Percentiles rank a stretch among this genome's conserved stretches.
Conservation (phyloP, 2,888 invertebrate species). For the Gymnoscelis rufifasciata region DNA sequence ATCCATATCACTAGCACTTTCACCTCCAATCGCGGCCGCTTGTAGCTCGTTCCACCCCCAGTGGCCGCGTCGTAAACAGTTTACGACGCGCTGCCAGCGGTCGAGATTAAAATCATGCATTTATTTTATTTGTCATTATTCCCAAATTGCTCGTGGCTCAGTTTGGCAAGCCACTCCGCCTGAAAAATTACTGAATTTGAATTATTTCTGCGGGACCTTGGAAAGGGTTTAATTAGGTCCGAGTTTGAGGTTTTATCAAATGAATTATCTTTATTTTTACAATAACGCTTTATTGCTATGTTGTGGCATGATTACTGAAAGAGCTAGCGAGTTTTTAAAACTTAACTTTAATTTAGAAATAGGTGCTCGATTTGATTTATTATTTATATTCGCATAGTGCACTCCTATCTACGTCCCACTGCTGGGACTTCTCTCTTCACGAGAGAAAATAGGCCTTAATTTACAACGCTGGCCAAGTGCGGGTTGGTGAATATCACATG, state of each 20-base stretch:
- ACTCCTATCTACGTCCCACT: too few relatives aligned
- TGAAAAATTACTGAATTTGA: constrained; percentile 21
- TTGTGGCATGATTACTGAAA: neutral
- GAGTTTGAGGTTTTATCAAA: neutral
- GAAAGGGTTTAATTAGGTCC: constrained; percentile 1
- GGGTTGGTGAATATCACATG: too few relatives aligned
- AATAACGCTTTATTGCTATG: neutral
- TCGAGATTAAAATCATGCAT: constrained; percentile 75
- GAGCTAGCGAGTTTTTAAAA: too few relatives aligned
- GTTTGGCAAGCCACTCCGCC: constrained; percentile 20
- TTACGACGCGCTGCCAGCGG: constrained; percentile 65
- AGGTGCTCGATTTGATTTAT: too few relatives aligned
- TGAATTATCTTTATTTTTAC: constrained; percentile 2
- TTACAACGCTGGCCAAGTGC: too few relatives aligned
- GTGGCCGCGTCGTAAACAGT: constrained; percentile 67
- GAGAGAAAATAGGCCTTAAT: too few relatives aligned
- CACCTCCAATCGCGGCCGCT: constrained; percentile 2
- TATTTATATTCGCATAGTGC: too few relatives aligned
- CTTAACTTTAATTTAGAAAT: too few relatives aligned
- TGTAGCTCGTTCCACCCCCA: constrained; percentile 36
- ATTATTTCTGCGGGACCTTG: constrained; percentile 1
- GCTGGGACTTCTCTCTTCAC: too few relatives aligned
- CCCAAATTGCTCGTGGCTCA: constrained; percentile 46
- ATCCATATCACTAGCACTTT: too few relatives aligned
- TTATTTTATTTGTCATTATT: constrained; percentile 74